Percentiles rank a stretch among this genome's conserved stretches.
These are phyloP conservation scores for Arvicanthis niloticus DNA, from an alignment of 2,113 vertebrate genomes.

Conservation along the genomic window DNA sequence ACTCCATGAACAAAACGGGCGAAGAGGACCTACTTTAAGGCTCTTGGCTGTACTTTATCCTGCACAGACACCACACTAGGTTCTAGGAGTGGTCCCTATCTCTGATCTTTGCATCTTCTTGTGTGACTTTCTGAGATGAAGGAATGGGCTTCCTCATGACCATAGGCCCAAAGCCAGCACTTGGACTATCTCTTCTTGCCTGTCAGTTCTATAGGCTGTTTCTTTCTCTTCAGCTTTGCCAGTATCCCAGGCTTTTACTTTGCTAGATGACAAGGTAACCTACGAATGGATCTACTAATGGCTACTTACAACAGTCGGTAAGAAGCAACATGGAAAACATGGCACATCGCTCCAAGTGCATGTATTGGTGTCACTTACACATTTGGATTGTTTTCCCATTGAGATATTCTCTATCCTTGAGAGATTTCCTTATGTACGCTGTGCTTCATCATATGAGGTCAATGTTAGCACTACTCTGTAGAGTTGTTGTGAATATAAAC, in stretches of 20 bases:
- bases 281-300: neutral
- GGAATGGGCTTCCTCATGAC: neutral
- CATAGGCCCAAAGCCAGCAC: neutral
- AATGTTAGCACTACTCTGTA: neutral
- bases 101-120: neutral
- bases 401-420: conserved; percentile 37
- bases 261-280: neutral
- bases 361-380: neutral
- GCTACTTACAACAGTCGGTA: neutral
- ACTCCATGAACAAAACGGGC: too few relatives aligned
- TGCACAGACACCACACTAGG: neutral
- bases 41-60: neutral
- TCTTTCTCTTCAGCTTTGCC: neutral
- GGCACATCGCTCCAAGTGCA: neutral
- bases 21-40: neutral
- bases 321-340: neutral
- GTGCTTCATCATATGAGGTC: neutral
- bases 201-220: neutral
- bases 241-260: neutral
- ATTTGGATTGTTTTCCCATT: conserved; percentile 15
- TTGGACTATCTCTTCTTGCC: neutral
- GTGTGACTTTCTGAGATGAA: neutral
- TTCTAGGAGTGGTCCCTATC: neutral
- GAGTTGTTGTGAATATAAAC: neutral
- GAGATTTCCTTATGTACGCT: conserved; percentile 12